Evolutionary conservation across 2,113 vertebrate genomes (phyloP), one percentile per base, ranked within the genome.

Genomic region (Bettongia penicillata): DNA sequence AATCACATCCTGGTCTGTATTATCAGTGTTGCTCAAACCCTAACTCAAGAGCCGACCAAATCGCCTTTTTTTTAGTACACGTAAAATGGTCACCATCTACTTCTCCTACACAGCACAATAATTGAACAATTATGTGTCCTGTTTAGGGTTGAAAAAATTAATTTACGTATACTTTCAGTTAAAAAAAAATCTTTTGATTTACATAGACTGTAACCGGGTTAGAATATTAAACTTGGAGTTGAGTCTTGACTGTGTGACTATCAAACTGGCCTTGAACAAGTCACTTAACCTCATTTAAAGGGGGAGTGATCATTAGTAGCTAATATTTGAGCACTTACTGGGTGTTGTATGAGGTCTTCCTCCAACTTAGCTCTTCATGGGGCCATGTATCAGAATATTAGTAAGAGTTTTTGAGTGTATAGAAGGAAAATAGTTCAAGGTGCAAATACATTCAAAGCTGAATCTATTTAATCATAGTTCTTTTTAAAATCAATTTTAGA

Each of bases 131-230:
- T 84, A 43, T 84, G 19, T 43, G 68, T 43, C 19, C 43, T 84
- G n/a, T 84, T 84, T 43, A 43, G n/a, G n/a, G 68, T 84, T 84
- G 68, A n/a, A 84, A 84, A 84, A 84, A 84, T 77, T 77, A 84
- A 84, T 84, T 84, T 84, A 43, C 8, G 23, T 84, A 84, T 8
- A 19, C n/a, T 84, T 84, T 84, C n/a, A 43, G 68, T 43, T 84
- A 23, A 43, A 43, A 84, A 84, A 43, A 84, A 43, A 8, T 77
- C 1, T 95, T 25, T 47, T 95, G 92, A n/a, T 95, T 95, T 93
- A 22, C 84, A 51, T 84, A 95, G 48, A 22, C 61, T 0, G 94
- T 92, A 53, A 53, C 89, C 22, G 53, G 6, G 28, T 68, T 55
- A 94, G 10, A 68, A 4, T 68, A 3, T 68, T 77, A 77, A 14